These are phyloP conservation scores for Peromyscus californicus DNA, from an alignment of 2,113 vertebrate species.

Conservation along the genomic window DNA sequence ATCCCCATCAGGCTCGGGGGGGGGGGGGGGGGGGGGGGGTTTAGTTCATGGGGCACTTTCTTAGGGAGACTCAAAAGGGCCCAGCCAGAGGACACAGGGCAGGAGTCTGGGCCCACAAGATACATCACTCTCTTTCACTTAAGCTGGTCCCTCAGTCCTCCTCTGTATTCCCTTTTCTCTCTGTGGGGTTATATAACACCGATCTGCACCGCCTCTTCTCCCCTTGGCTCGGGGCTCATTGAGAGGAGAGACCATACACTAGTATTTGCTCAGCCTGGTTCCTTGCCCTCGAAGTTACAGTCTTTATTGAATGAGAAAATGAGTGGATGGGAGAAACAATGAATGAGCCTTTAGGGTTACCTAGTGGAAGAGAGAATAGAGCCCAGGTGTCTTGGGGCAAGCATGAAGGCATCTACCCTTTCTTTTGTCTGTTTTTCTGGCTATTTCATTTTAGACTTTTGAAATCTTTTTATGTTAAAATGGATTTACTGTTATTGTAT, in stretches of 20 bases:
- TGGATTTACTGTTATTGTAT: background rate
- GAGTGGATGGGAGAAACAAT: background rate
- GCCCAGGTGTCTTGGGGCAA: background rate
- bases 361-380: background rate
- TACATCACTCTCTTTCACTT: background rate
- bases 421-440: background rate
- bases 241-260: background rate
- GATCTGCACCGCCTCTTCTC: background rate
- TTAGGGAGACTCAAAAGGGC: background rate
- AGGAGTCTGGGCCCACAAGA: background rate
- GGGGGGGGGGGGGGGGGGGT: background rate
- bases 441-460: slow-evolving; percentile 7
- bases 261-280: background rate
- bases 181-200: background rate
- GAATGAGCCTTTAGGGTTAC: background rate
- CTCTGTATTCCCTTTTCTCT: background rate
- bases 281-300: background rate
- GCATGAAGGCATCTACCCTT: background rate
- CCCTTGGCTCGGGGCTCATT: background rate
- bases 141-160: background rate
- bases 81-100: background rate
- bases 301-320: slow-evolving; percentile 9
- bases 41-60: background rate
- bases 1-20: background rate
- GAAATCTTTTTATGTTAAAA: slow-evolving; percentile 28